These are phyloP conservation scores for Triplophysa yarkandensis DNA, from an alignment of 2,797 vertebrate genomes.

Conservation along the genomic window DNA sequence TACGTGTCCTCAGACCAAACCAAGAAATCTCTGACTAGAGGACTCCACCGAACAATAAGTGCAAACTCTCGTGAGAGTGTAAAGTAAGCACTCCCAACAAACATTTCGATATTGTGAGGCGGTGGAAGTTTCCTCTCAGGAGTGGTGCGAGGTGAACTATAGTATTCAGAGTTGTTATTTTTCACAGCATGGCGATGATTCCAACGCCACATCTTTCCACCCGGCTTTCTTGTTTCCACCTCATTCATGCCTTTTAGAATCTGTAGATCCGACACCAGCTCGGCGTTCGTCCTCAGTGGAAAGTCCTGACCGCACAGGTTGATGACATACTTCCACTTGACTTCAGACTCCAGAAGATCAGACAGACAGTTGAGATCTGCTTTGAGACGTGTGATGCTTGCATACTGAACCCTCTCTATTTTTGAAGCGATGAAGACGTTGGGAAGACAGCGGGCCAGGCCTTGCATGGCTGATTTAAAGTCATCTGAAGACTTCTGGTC, in stretches of 20 bases:
- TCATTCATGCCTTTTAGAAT: slow-evolving; percentile 83
- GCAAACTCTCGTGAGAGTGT: slow-evolving; percentile 82
- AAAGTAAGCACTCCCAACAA: slow-evolving; percentile 91
- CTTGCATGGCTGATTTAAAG: slow-evolving; percentile 82
- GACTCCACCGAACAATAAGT: slow-evolving; percentile 70
- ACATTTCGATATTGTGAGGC: slow-evolving; percentile 82
- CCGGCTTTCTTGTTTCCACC: slow-evolving; percentile 84
- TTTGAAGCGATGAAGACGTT: slow-evolving; percentile 88
- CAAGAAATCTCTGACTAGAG: slow-evolving; percentile 80
- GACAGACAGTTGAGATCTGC: slow-evolving; percentile 89
- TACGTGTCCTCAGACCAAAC: slow-evolving; percentile 87
- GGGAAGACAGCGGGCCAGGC: slow-evolving; percentile 80
- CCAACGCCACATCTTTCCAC: slow-evolving; percentile 82
- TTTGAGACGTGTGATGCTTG: slow-evolving; percentile 84
- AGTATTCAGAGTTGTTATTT: slow-evolving; percentile 74
- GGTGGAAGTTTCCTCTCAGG: slow-evolving; percentile 72
- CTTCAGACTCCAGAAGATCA: slow-evolving; percentile 80
- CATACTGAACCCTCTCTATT: slow-evolving; percentile 85
- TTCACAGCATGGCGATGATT: slow-evolving; percentile 77
- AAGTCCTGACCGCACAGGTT: slow-evolving; percentile 94
- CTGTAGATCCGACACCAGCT: slow-evolving; percentile 82
- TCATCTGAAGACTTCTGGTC: slow-evolving; percentile 80
- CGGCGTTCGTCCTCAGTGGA: slow-evolving; percentile 84
- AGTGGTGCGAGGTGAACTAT: slow-evolving; percentile 77
- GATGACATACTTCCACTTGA: slow-evolving; percentile 87